Base-by-base conservation (phyloP, 2,888 invertebrate species). In the Bursaphelenchus okinawaensis region DNA sequence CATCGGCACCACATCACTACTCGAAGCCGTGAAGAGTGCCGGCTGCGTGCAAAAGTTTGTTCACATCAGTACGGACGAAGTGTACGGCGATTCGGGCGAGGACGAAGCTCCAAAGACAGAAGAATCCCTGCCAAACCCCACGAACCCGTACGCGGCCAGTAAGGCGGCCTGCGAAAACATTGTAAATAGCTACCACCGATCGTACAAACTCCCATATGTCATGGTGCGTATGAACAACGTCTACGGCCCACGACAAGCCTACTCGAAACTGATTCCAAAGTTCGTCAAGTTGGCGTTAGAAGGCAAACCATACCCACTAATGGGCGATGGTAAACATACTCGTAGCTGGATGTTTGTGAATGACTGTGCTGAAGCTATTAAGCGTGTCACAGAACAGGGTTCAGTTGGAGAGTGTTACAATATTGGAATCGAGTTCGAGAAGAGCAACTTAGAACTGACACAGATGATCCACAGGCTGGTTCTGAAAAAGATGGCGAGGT, bases 1-100 rank as follows among this genome's bases (percentile, higher is more conserved):
- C n/a, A 75, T 80, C 50, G 72, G 77, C 24, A 80, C 81, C 1
- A 79, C 80, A 4, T 74, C 77, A 51, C 73, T 80, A 9, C 65
- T 80, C 16, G 80, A 80, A 55, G 76, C 80, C 23, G 72, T 74
- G n/a, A 79, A 81, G 66, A 66, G 71, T 19, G 68, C 67, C 40
- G 75, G 75, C 52, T 73, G 72, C 26, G 69, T 81, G 24, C 72
- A 72, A 57, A 64, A 75, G 23, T 72, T 80, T 19, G 81, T 80
- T 22, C 80, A 80, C 55, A 80, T 80, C 29, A 75, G 75, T 63
- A 80, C 80, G 64, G 83, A 83, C 68, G 84, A 84, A 65, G 82
- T 84, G 8, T 84, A 84, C 66, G 84, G 84, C 55, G 81, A 81
- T 55, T 81, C 81, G 12, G 68, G 67, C 28, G 74, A 73, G 8